Base-by-base conservation (phyloP, 2,113 vertebrate genomes). In the Psittacula cyanocephala region DNA sequence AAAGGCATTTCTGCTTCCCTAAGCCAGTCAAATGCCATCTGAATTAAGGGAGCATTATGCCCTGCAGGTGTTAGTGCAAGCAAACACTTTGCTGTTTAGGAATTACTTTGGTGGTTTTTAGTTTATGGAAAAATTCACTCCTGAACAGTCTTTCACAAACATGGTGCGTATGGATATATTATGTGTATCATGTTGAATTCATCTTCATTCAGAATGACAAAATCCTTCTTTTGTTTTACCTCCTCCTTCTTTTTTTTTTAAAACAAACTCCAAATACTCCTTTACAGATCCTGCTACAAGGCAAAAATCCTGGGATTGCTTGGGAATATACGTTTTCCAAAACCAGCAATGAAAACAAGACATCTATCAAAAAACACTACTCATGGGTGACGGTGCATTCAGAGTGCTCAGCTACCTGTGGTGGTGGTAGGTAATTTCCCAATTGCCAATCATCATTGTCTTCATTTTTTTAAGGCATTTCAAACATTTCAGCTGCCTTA, bases 271-370 rank as follows among this genome's bases (percentile, higher is more conserved):
- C 16, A 29, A 93, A 79, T 74, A 60, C 23, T 24, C 9, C 35
- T 71, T 15, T 93, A 6, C 87, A 99, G 99, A 98, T 99, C 87
- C 98, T 99, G 31, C 98, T 99, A 88, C 99, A 99, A 98, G 99
- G 99, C 87, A 99, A 98, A 97, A 99, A 99, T 95, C 99, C 98
- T 1, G 99, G 99, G 3, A 98, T 99, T 81, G 72, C 98, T 44
- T 99, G 99, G 99, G 98, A 99, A 96, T 99, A 99, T 44, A 98
- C 99, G 0, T 97, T 99, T 93, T 98, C 99, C 53, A 98, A 98
- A 93, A 82, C 29, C 72, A 49, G 13, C 65, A 96, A 57, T 28
- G 97, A 97, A 81, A 98, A 97, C 46, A 97, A 96, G 86, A 96
- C 93, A 3, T 93, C 96, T 7, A 95, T 97, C 43, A 98, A 96